A percentile compares a stretch with the other conserved stretches of the same genome.
Conservation (phyloP, 1,140 invertebrate genomes). For the Brachionus sp. region DNA sequence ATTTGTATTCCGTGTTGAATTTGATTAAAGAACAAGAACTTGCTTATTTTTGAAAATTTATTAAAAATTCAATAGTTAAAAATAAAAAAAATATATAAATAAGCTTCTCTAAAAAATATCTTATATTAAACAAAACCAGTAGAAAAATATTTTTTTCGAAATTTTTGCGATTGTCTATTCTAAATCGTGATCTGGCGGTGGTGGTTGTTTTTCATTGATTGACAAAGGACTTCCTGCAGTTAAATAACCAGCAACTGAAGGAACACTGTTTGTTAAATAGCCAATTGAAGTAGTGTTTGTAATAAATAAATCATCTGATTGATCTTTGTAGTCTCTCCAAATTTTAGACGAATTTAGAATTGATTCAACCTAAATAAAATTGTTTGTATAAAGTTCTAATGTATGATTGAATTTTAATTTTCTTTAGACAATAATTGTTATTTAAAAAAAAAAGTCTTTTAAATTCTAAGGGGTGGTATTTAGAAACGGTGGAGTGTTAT, state of each 20-base stretch:
- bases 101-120: conserved; percentile 9
- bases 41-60: not conserved
- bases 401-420: too few relatives aligned
- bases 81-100: not conserved
- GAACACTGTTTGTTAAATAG: conserved; percentile 41
- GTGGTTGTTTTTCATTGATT: conserved; percentile 30
- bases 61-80: not conserved
- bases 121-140: not conserved
- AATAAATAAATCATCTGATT: conserved; percentile 95
- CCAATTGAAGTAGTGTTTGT: conserved; percentile 24
- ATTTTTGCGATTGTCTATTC: not conserved
- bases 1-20: too few relatives aligned
- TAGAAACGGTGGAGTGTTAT: too few relatives aligned
- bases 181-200: conserved; percentile 24
- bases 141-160: not conserved
- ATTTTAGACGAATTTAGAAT: conserved; percentile 78
- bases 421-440: too few relatives aligned
- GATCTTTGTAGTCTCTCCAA: conserved; percentile 94
- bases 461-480: too few relatives aligned
- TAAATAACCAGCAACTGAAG: conserved; percentile 38
- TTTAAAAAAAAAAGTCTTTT: too few relatives aligned
- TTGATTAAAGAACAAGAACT: not conserved
- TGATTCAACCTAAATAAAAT: conserved; percentile 64
- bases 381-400: too few relatives aligned
- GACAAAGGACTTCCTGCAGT: conserved; percentile 6